These are phyloP conservation scores for Scaptomyza parva DNA, from an alignment of 2,888 invertebrate species.

Conservation along the genomic window DNA sequence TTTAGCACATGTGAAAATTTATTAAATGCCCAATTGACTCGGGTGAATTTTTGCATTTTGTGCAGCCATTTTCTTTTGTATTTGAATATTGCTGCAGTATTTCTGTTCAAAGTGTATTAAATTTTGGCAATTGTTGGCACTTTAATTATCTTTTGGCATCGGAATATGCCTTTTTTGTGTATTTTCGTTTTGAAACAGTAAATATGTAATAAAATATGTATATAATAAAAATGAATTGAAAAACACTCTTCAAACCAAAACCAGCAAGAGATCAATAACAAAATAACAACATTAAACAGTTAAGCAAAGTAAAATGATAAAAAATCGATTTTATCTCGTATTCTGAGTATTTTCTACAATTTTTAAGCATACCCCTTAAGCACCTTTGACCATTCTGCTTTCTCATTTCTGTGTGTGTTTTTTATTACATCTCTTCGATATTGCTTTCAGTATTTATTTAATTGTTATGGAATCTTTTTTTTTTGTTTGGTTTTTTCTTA, in stretches of 20 bases:
- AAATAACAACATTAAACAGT: slow-evolving; percentile 19
- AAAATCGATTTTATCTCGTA: slow-evolving; percentile 45
- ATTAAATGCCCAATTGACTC: no score
- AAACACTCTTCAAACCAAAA: slow-evolving; percentile 28
- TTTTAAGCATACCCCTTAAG: slow-evolving; percentile 40
- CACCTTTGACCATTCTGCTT: slow-evolving; percentile 54
- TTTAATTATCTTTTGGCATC: slow-evolving; percentile 63
- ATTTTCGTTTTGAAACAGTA: slow-evolving; percentile 66
- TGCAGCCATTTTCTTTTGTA: not conserved
- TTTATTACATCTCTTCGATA: slow-evolving; percentile 33
- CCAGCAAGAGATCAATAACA: slow-evolving; percentile 40
- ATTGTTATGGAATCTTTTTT: slow-evolving; percentile 25
- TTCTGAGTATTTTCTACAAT: slow-evolving; percentile 33
- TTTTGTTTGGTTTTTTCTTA: slow-evolving; percentile 35
- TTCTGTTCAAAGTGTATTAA: slow-evolving; percentile 3
- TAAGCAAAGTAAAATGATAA: slow-evolving; percentile 27
- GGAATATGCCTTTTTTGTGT: slow-evolving; percentile 53
- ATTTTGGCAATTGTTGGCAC: slow-evolving; percentile 46
- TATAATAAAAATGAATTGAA: slow-evolving; percentile 46
- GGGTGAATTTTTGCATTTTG: no score
- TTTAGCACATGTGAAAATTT: no score
- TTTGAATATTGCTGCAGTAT: slow-evolving; percentile 21
- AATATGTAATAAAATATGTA: no score
- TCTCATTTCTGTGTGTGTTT: slow-evolving; percentile 54
- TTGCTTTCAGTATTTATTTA: slow-evolving; percentile 13